phyloP scores from a whole-genome alignment of 2,888 invertebrate genomes.

The Megaustenia siamemsis region DNA sequence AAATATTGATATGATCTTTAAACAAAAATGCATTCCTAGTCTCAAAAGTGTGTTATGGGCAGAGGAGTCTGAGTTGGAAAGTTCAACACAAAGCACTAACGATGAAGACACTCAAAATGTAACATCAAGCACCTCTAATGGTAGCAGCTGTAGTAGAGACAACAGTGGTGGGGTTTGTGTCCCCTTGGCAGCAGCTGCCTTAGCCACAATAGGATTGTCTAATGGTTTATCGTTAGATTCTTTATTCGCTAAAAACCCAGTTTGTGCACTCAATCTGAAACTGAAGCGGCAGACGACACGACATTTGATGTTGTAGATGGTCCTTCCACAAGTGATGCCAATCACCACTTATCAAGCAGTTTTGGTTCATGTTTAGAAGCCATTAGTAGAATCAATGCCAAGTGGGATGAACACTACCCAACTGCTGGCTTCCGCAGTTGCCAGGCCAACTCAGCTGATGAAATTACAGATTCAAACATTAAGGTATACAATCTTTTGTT shows the following conservation, averaged over 20 bases:
- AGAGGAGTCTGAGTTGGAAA: conserved; percentile 20
- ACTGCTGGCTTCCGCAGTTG: conserved; percentile 44
- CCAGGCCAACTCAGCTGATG: neutral
- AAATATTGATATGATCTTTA: conserved; percentile 29
- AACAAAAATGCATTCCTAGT: conserved; percentile 41
- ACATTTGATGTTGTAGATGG: conserved; percentile 10
- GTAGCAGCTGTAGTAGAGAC: conserved; percentile 2
- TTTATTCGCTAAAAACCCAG: conserved; percentile 17
- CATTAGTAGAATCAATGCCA: conserved; percentile 32
- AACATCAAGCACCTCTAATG: conserved; percentile 1
- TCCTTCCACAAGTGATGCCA: neutral
- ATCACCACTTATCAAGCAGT: neutral
- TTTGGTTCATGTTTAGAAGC: neutral
- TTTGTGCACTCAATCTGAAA: neutral
- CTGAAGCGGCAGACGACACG: neutral
- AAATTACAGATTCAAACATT: conserved; percentile 16
- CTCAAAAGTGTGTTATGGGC: conserved; percentile 36
- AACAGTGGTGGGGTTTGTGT: neutral
- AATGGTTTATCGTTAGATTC: conserved; percentile 5
- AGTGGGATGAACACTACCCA: conserved; percentile 39
- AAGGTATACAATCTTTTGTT: conserved; percentile 44
- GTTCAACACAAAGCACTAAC: neutral
- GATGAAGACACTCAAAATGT: neutral
- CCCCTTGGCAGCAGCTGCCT: neutral
- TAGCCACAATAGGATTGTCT: neutral